A percentile compares a stretch with the other conserved stretches of the same genome.
Evolutionary conservation across 2,113 vertebrate genomes (phyloP).

Genomic region (Rhinopomastus cyanomelas): DNA sequence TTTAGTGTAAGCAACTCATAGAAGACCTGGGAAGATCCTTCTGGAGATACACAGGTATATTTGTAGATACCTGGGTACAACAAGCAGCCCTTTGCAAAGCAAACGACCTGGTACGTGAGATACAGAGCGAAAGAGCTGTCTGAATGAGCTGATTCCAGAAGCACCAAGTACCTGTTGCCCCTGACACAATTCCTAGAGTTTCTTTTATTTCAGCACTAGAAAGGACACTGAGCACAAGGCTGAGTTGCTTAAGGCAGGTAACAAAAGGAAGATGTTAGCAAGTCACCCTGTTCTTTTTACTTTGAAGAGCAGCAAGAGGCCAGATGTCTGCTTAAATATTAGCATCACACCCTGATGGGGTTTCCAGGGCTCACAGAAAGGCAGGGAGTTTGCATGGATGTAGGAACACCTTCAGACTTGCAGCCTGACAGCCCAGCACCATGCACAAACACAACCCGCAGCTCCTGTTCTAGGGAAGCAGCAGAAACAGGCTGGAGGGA

Average conservation of each 20-base stretch:
- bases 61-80: not conserved
- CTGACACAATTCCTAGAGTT: not conserved
- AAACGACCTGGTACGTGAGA: not conserved
- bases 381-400: constrained; percentile 28
- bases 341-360: not conserved
- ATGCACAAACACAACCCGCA: not conserved
- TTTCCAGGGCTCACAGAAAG: constrained; percentile 21
- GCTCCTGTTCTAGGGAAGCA: not conserved
- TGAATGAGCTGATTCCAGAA: not conserved
- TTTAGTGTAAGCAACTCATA: constrained; percentile 37
- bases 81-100: constrained; percentile 22
- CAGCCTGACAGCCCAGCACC: not conserved
- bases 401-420: not conserved
- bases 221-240: not conserved
- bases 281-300: not conserved
- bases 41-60: not conserved
- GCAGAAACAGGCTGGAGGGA: not conserved
- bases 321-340: constrained; percentile 17
- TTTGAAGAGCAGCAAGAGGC: constrained; percentile 32
- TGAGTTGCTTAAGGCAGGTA: not conserved
- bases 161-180: not conserved
- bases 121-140: not conserved
- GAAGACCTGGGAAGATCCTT: constrained; percentile 15
- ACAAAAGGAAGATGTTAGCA: constrained; percentile 14
- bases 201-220: not conserved